Conservation (phyloP, 2,888 invertebrate species). For the Leptinotarsa haldemani region DNA sequence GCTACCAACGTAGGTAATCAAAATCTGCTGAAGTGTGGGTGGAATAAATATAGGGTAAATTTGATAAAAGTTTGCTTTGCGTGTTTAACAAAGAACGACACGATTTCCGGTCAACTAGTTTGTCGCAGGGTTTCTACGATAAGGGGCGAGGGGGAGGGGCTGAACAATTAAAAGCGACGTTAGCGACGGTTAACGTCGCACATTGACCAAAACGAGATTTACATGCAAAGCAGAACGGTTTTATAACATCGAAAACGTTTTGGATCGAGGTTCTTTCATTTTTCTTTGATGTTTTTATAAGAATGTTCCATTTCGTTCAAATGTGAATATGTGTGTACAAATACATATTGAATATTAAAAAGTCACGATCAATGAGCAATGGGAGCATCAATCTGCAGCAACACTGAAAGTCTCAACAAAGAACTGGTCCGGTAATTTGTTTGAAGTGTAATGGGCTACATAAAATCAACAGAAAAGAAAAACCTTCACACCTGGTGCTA, state of each 20-base stretch:
- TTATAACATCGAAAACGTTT: neutral
- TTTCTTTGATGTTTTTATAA: too few relatives aligned
- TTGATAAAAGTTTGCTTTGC: conserved; percentile 55
- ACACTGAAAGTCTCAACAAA: too few relatives aligned
- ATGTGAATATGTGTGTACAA: too few relatives aligned
- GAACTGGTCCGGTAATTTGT: too few relatives aligned
- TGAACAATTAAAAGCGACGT: conserved; percentile 60
- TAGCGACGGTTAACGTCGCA: conserved; percentile 48
- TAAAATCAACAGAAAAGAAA: too few relatives aligned
- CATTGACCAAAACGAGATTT: conserved; percentile 16
- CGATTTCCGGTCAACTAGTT: conserved; percentile 60
- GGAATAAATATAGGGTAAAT: conserved; percentile 44
- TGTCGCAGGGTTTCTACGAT: conserved; percentile 40
- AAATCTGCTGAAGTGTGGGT: conserved; percentile 39
- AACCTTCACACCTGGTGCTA: too few relatives aligned
- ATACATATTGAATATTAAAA: too few relatives aligned
- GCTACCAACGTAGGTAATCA: conserved; percentile 19
- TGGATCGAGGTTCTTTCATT: too few relatives aligned
- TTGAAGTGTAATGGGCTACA: too few relatives aligned
- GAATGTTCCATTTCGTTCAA: too few relatives aligned
- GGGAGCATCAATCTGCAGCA: too few relatives aligned
- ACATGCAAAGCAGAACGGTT: conserved; percentile 22
- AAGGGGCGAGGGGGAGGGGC: conserved; percentile 42
- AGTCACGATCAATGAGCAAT: too few relatives aligned
- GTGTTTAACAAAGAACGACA: conserved; percentile 60